Evolutionary conservation across 2,888 invertebrate species (phyloP), one percentile per base, ranked within the genome.

Genomic region (Esperia sulphurella): DNA sequence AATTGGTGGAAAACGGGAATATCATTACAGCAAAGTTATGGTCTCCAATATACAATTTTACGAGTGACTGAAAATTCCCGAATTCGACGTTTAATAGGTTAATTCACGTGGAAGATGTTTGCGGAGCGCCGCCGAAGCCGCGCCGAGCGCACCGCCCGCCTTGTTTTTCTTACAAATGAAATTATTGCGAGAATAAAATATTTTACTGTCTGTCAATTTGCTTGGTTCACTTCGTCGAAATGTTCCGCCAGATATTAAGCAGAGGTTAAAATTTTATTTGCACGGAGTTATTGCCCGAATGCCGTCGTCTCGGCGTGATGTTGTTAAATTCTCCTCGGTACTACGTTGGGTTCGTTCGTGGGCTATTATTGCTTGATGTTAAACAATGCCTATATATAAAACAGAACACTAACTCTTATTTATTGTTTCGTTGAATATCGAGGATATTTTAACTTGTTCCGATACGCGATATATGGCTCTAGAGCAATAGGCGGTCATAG

Each of bases 171-270:
- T 79, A 69, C 79, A 85, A 87, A 88, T 84, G 76, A 86, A 88
- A 85, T 89, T 88, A 89, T 85, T 81, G 78, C 76, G 61, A 63
- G 80, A 75, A 83, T 89, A 87, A 89, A 89, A 89, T 88, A 88
- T 87, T 89, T 89, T 86, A 89, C 79, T 79, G 87, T 81, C 89
- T 86, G 89, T 87, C 89, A 85, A 87, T 89, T 88, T 81, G 73
- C 67, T 71, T 40, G 75, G 75, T 77, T 73, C 74, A 65, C 63
- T 71, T 62, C 67, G 75, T 69, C 63, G 76, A 75, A 79, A 75
- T 71, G 74, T 75, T 76, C 71, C 73, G 72, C 60, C 65, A 71
- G 87, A 85, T 85, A 86, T 87, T 87, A 86, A 86, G 78, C 83
- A 83, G 88, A 81, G 83, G 87, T 87, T 89, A 83, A 82, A 83